These are phyloP conservation scores for Odontocerum albicorne DNA, from an alignment of 2,888 invertebrate genomes.

Conservation along the genomic window DNA sequence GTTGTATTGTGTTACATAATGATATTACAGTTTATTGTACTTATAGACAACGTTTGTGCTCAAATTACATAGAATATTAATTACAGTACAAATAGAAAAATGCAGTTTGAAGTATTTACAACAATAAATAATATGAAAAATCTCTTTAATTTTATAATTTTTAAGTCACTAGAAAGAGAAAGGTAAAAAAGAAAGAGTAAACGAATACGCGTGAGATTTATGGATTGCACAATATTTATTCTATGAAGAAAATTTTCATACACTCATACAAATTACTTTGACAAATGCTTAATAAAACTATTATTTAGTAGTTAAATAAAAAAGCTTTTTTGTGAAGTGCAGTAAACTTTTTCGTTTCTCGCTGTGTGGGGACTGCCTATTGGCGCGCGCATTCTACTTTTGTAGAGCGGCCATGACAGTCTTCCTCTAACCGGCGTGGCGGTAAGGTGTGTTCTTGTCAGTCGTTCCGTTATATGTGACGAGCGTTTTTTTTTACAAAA, in stretches of 20 bases:
- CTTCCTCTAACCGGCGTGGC: constrained; percentile 21
- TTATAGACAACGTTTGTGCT: too few relatives aligned
- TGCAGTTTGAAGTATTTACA: too few relatives aligned
- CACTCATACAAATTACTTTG: neutral
- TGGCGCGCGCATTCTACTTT: constrained; percentile 26
- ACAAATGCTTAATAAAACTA: neutral
- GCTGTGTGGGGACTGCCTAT: neutral
- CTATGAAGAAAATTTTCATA: neutral
- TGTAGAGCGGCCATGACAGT: constrained; percentile 19
- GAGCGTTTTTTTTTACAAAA: constrained; percentile 14
- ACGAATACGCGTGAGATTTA: constrained; percentile 9
- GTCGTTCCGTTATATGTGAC: neutral
- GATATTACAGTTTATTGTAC: too few relatives aligned
- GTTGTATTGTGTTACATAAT: too few relatives aligned
- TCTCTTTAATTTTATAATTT: too few relatives aligned
- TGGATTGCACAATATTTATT: neutral
- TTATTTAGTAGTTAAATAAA: neutral
- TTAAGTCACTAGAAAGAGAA: too few relatives aligned
- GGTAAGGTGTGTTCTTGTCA: constrained; percentile 3
- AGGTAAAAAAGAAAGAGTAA: constrained; percentile 7
- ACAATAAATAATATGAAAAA: too few relatives aligned
- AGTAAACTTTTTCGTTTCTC: neutral
- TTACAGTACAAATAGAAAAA: too few relatives aligned
- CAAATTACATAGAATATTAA: too few relatives aligned
- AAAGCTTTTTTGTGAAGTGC: neutral